Percentiles rank a stretch among this genome's conserved stretches.
phyloP scores from a whole-genome alignment of 2,888 invertebrate genomes.

The Gymnoscelis rufifasciata region DNA sequence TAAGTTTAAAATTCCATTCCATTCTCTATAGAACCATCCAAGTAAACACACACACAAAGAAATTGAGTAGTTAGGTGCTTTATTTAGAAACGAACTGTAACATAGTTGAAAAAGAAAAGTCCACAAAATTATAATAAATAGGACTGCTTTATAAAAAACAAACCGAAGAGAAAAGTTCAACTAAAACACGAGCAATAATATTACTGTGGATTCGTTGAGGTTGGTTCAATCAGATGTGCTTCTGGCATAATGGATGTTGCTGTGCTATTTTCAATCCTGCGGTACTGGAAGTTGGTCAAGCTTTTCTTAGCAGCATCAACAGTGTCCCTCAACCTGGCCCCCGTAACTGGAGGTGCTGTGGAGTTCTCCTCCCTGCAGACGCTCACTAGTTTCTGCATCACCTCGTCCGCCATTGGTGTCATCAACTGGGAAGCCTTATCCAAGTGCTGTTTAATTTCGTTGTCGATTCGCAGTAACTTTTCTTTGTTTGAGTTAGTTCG shows the following conservation, averaged over 20 bases:
- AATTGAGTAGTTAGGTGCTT: not conserved
- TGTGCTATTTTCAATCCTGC: constrained; percentile 54
- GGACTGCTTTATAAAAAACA: too few relatives aligned
- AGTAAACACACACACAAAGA: too few relatives aligned
- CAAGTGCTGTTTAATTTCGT: constrained; percentile 55
- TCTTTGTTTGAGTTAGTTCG: constrained; percentile 61
- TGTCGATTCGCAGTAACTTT: constrained; percentile 57
- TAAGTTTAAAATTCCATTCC: too few relatives aligned
- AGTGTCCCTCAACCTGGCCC: constrained; percentile 48
- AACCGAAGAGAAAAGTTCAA: too few relatives aligned
- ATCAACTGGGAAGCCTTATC: constrained; percentile 48
- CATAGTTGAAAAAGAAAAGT: too few relatives aligned
- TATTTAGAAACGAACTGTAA: not conserved
- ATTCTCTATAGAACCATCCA: too few relatives aligned
- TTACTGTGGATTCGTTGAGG: not conserved
- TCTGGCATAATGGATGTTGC: constrained; percentile 53
- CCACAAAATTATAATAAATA: too few relatives aligned
- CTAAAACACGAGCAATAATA: not conserved
- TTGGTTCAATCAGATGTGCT: constrained; percentile 38
- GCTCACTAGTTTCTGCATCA: constrained; percentile 52
- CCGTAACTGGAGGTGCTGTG: constrained; percentile 33
- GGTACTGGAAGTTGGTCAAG: constrained; percentile 64
- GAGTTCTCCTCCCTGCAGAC: constrained; percentile 45
- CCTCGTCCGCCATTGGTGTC: constrained; percentile 45
- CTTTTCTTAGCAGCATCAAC: constrained; percentile 58